Evolutionary conservation across 92 coral and sea anemone genomes (phyloP).

Genomic region (Epizoanthus stellaris): DNA sequence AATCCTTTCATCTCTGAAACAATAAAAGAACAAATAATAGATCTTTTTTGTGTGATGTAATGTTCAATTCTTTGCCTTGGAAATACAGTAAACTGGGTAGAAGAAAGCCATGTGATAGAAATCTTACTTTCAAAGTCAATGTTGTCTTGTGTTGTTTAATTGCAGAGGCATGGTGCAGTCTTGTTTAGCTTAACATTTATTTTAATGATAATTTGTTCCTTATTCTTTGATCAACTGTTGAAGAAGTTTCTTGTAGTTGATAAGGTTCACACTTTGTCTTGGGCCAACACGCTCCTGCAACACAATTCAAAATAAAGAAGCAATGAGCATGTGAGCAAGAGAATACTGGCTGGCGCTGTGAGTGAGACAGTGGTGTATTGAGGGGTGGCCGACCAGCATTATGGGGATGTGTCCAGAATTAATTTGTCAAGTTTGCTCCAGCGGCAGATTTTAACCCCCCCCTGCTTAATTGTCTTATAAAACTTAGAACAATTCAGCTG

Average conservation of each 20-base stretch:
- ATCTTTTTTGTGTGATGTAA: not conserved
- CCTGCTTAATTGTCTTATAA: too few relatives aligned
- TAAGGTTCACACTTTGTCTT: constrained; percentile 69
- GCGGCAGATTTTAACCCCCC: too few relatives aligned
- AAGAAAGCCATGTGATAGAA: too few relatives aligned
- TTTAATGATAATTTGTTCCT: constrained; percentile 14
- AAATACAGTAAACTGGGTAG: not conserved
- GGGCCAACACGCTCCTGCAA: constrained; percentile 95
- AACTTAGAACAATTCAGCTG: too few relatives aligned
- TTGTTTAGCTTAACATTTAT: not conserved
- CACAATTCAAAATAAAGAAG: not conserved
- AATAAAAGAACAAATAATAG: too few relatives aligned
- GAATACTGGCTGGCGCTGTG: too few relatives aligned
- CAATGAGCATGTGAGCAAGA: not conserved
- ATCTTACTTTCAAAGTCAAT: too few relatives aligned
- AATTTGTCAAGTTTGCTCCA: too few relatives aligned
- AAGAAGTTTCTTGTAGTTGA: constrained; percentile 88
- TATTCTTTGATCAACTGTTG: constrained; percentile 79
- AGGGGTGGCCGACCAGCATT: too few relatives aligned
- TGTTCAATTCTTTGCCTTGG: not conserved
- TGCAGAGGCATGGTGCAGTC: not conserved
- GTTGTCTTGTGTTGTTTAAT: too few relatives aligned
- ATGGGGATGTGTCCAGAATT: too few relatives aligned
- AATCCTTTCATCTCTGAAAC: not conserved
- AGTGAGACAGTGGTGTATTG: too few relatives aligned